phyloP scores from a whole-genome alignment of 2,797 vertebrate species.

The Lophotriccus pileatus region DNA sequence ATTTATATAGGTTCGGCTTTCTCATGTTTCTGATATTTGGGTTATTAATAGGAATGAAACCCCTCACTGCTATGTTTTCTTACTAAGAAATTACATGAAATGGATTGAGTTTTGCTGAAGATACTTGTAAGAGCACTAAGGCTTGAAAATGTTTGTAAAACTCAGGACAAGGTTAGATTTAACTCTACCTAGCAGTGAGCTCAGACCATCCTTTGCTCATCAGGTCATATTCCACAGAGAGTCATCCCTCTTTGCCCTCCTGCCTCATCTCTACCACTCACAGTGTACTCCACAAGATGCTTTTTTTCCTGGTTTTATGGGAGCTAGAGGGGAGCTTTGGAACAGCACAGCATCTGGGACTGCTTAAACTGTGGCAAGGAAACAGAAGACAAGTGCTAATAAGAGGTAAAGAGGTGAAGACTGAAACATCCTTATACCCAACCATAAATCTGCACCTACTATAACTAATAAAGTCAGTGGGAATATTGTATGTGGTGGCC shows the following conservation, averaged over 20 bases:
- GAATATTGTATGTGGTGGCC: constrained; percentile 3
- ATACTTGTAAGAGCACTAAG: background rate
- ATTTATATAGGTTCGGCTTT: background rate
- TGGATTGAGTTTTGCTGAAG: background rate
- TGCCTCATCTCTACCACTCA: background rate
- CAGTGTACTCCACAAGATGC: background rate
- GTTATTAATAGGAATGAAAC: background rate
- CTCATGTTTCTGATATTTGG: background rate
- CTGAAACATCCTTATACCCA: constrained; percentile 37
- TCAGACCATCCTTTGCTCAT: background rate
- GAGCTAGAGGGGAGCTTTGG: constrained; percentile 4
- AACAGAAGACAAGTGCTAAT: constrained; percentile 61
- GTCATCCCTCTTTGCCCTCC: background rate
- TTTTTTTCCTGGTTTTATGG: background rate
- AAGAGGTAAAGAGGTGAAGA: constrained; percentile 56
- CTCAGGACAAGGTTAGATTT: background rate
- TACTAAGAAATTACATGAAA: background rate
- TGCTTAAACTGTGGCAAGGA: constrained; percentile 49
- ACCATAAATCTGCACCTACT: constrained; percentile 42
- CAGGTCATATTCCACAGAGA: background rate
- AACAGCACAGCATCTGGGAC: constrained; percentile 31
- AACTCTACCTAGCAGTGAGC: background rate
- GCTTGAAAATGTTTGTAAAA: background rate
- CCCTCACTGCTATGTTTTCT: background rate
- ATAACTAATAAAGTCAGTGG: constrained; percentile 30